Conservation (phyloP, 2,797 vertebrate genomes). For the Echeneis naucrates region DNA sequence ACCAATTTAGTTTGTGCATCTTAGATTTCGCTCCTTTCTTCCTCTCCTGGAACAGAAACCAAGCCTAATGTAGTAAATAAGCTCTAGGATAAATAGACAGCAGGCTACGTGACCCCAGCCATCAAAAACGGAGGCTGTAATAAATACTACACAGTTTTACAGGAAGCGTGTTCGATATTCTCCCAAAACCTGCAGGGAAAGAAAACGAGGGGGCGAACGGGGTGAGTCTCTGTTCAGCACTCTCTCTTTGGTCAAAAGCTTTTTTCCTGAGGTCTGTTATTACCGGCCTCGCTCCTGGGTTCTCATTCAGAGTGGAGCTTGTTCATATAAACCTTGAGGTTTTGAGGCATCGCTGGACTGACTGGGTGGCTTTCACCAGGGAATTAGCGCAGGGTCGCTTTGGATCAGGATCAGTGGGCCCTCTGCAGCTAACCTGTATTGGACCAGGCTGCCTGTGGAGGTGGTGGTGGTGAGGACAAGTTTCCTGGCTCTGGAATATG, state of each 20-base stretch:
- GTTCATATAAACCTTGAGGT: slow-evolving; percentile 85
- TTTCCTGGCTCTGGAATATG: slow-evolving; percentile 87
- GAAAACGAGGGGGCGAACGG: slow-evolving; percentile 65
- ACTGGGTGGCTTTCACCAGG: slow-evolving; percentile 81
- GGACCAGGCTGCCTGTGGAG: slow-evolving; percentile 78
- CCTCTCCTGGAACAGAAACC: slow-evolving; percentile 64
- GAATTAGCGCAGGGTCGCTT: slow-evolving; percentile 74
- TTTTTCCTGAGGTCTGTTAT: slow-evolving; percentile 79
- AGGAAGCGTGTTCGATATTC: slow-evolving; percentile 74
- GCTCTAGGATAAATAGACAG: slow-evolving; percentile 80
- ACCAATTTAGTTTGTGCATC: slow-evolving; percentile 79
- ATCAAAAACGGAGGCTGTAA: slow-evolving; percentile 77
- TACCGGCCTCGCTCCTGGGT: slow-evolving; percentile 77
- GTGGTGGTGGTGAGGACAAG: slow-evolving; percentile 86
- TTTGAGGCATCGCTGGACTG: slow-evolving; percentile 75
- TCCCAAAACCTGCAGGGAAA: slow-evolving; percentile 75
- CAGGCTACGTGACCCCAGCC: slow-evolving; percentile 71
- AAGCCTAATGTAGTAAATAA: slow-evolving; percentile 63
- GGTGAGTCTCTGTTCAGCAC: slow-evolving; percentile 68
- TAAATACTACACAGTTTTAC: slow-evolving; percentile 75
- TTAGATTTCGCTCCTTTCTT: slow-evolving; percentile 74
- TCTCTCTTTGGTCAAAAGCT: slow-evolving; percentile 70
- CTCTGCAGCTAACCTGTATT: slow-evolving; percentile 87
- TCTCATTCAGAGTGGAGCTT: slow-evolving; percentile 78
- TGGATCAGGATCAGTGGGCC: slow-evolving; percentile 69